Evolutionary conservation across 2,888 invertebrate genomes (phyloP), one percentile per base, ranked within the genome.

Genomic region (Nesidiocoris tenuis): DNA sequence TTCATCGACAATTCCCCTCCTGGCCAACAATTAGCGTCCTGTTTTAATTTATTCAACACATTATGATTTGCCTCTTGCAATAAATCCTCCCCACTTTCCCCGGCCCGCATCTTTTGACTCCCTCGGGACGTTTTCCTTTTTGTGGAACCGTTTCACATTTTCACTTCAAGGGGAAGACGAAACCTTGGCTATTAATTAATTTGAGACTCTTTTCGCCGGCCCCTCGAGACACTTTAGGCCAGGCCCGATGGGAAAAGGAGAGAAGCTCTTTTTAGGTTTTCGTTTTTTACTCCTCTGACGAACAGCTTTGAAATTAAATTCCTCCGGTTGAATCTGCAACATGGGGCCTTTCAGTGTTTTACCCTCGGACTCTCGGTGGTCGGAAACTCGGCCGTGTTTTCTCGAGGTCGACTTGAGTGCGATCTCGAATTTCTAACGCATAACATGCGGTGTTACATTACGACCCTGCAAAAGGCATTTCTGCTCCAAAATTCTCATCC

Each of bases 31-130:
- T 71, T 71, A 71, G 71, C 24, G 12, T 5, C 19, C 61, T 22
- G 24, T 61, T 71, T 71, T 71, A 71, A 71, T 71, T 71, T 71
- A 71, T 71, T 71, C 71, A 18, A 61, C 21, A 61, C 61, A 71
- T 71, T 61, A 71, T 61, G 61, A 71, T 61, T 71, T 39, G 39
- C 39, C n/a, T 39, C 39, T 39, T 39, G 39, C 39, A 7, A 39
- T 39, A 39, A 39, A 39, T 25, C 24, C 61, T 19, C 56, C 61
- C 19, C 22, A 59, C 23, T 59, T 57, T 39, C 71, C 17, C 39
- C 21, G 18, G 70, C 23, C 23, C n/a, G 21, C 9, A 16, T 5
- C 39, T 12, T 39, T 39, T 39, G 3, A 59, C 19, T 59, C n/a
- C 71, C 61, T 18, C 7, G 39, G 16, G 61, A 71, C 71, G 25